Conservation (phyloP, 2,113 vertebrate genomes). For the Prunella himalayana region DNA sequence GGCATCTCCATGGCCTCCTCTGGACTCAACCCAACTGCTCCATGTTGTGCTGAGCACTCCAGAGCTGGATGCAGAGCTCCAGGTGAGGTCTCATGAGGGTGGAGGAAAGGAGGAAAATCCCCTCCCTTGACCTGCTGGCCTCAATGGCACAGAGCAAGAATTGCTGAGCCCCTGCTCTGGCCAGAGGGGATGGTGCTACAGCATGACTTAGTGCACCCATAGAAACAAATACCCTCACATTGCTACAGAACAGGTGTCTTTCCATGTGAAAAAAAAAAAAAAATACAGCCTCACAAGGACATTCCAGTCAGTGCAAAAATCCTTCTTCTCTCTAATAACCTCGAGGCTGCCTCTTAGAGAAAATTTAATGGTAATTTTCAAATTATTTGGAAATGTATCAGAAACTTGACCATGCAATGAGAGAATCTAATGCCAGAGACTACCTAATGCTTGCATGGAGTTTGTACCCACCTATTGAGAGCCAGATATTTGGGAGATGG, state of each 20-base stretch:
- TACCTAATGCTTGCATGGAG: too few species aligned
- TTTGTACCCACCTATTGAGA: neutral
- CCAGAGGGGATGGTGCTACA: neutral
- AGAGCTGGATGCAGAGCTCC: neutral
- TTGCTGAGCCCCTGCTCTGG: neutral
- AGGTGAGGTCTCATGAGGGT: neutral
- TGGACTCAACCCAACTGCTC: rapidly evolving
- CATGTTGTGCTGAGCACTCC: neutral
- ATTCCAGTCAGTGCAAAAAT: neutral
- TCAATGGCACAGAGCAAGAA: neutral
- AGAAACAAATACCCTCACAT: neutral
- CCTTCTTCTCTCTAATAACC: neutral
- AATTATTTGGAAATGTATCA: neutral
- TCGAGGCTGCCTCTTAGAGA: neutral
- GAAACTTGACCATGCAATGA: neutral
- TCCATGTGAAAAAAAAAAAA: neutral
- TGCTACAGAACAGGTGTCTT: neutral
- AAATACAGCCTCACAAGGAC: neutral
- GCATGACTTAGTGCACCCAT: rapidly evolving
- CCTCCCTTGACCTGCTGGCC: neutral
- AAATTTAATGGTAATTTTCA: neutral
- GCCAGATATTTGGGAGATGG: neutral
- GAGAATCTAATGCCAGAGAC: neutral
- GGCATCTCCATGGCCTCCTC: neutral
- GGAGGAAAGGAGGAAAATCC: neutral